Base-by-base conservation (phyloP, 2,113 vertebrate species). In the Enhydra lutris region DNA sequence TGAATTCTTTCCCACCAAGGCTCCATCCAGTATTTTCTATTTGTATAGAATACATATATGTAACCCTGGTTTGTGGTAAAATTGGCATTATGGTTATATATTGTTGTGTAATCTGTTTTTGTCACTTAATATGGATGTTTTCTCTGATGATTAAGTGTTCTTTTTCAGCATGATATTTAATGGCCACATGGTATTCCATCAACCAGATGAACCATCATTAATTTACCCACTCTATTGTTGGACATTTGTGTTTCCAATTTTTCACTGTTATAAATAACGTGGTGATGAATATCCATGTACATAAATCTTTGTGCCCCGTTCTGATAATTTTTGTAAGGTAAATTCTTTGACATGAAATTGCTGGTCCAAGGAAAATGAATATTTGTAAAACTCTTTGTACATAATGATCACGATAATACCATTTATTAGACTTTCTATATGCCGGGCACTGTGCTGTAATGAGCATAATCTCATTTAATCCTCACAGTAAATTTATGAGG, bases 211-310 rank as follows among this genome's bases (percentile, higher is more conserved):
- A 11, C 65, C 61, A 26, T 95, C 90, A 29, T 88, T 95, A 91
- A 90, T 93, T 96, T 67, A 79, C 52, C 10, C 9, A 8, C 45
- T 86, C 21, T 69, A 13, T 55, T 87, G 69, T 81, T 71, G 67
- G 86, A 36, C 39, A 83, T 80, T 89, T 52, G 42, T 69, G 80
- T 52, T 96, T 95, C 50, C 36, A 91, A 24, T 84, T 96, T 96
- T 88, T 85, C 88, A 90, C 36, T 23, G 23, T 86, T 85, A 88
- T 42, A 89, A 96, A 95, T 95, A 95, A 84, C 39, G 55, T 59
- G 59, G n/a, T 78, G 57, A 90, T 78, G 80, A 89, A 67, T 97
- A 45, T 84, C 85, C n/a, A 3, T 29, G 73, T 45, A 20, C 61
- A 92, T 87, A 92, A 93, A 91, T 86, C 92, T 97, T 92, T 61